Percentiles rank a stretch among this genome's conserved stretches.
These are phyloP conservation scores for Cepaea nemoralis DNA, from an alignment of 1,140 invertebrate genomes.

Conservation along the genomic window DNA sequence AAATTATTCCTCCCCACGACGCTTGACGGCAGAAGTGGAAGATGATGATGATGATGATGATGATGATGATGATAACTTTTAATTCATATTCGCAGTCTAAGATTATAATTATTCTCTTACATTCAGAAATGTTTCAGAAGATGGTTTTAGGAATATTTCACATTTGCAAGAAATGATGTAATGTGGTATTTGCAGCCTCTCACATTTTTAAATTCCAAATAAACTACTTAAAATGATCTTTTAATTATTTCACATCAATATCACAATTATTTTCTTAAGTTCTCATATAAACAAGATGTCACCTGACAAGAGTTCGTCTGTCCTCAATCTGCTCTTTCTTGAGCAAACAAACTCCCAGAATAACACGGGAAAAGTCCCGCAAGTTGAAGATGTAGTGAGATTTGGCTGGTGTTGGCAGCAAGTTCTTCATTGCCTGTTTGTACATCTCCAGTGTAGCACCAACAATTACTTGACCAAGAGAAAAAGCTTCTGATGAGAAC, in stretches of 20 bases:
- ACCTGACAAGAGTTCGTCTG: slow-evolving; percentile 74
- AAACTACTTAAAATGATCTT: neutral
- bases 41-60: too few relatives aligned
- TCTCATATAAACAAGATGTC: too few relatives aligned
- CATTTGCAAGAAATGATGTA: too few relatives aligned
- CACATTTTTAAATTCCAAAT: neutral
- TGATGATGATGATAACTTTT: too few relatives aligned
- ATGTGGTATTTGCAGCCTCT: too few relatives aligned
- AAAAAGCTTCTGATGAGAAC: slow-evolving; percentile 84
- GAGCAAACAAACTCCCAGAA: slow-evolving; percentile 74
- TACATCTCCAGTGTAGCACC: slow-evolving; percentile 70
- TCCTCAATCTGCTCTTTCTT: slow-evolving; percentile 86
- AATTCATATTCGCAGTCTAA: too few relatives aligned
- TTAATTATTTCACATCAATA: neutral
- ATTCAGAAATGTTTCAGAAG: too few relatives aligned
- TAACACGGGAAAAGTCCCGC: slow-evolving; percentile 71
- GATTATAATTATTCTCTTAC: too few relatives aligned
- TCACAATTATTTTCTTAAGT: too few relatives aligned
- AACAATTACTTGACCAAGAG: slow-evolving; percentile 77
- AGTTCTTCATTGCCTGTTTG: slow-evolving; percentile 69
- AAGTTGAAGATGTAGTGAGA: slow-evolving; percentile 73
- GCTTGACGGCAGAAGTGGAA: too few relatives aligned
- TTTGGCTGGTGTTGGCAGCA: slow-evolving; percentile 72
- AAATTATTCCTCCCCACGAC: too few relatives aligned
- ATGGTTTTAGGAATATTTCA: too few relatives aligned